Evolutionary conservation across 2,888 invertebrate species (phyloP).

Genomic region (Merodon equestris): DNA sequence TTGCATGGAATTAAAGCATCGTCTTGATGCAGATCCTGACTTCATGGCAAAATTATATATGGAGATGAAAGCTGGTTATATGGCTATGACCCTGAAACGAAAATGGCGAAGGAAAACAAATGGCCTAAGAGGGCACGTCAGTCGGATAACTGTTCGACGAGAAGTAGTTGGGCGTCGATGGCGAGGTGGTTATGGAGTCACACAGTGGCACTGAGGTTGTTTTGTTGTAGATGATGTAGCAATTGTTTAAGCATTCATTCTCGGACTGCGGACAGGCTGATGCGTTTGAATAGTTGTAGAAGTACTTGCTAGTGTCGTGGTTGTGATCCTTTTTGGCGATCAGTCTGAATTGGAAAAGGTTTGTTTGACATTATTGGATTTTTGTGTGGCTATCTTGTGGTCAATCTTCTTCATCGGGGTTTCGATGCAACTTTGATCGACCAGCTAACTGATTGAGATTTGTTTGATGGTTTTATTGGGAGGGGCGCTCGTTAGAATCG

Average conservation of each 20-base stretch:
- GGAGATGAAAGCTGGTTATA: no score
- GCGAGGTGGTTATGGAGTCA: slow-evolving; percentile 16
- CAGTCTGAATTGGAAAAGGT: slow-evolving; percentile 65
- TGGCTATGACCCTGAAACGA: no score
- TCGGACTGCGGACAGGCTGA: slow-evolving; percentile 59
- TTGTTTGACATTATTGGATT: slow-evolving; percentile 39
- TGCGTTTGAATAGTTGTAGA: slow-evolving; percentile 65
- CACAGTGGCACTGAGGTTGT: slow-evolving; percentile 42
- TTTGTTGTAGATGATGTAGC: slow-evolving; percentile 16
- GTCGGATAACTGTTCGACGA: no score
- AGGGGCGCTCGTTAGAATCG: slow-evolving; percentile 51
- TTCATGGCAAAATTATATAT: no score
- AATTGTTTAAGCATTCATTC: slow-evolving; percentile 37
- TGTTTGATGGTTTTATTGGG: slow-evolving; percentile 72
- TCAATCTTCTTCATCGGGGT: slow-evolving; percentile 64
- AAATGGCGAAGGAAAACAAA: no score
- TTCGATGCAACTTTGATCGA: slow-evolving; percentile 75
- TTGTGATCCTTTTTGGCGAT: slow-evolving; percentile 67
- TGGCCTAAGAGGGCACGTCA: no score
- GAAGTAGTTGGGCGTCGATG: slow-evolving; percentile 38
- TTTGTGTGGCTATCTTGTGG: slow-evolving; percentile 11
- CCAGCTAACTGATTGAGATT: slow-evolving; percentile 84
- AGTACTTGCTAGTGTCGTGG: slow-evolving; percentile 52
- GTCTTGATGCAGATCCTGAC: no score
- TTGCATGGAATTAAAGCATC: no score